Evolutionary conservation across 2,888 invertebrate genomes (phyloP), one percentile per base, ranked within the genome.

Genomic region (Caenorhabditis auriculariae): DNA sequence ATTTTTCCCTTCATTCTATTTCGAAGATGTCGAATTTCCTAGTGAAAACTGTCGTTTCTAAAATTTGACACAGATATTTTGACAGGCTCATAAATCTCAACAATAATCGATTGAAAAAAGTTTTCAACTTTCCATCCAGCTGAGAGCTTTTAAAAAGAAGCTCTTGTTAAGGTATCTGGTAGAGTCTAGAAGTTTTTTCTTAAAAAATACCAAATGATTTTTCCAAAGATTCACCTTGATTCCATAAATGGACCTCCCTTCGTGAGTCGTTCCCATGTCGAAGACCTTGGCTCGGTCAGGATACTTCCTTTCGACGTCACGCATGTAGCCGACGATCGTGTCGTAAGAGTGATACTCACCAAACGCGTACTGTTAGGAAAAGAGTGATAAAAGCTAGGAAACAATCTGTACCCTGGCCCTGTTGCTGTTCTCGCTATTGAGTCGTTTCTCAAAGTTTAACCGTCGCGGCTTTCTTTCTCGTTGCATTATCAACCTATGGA

Each of bases 301-400:
- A 56, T 80, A 80, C 32, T 55, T 57, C 35, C 54, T 42, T 49
- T 75, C 74, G 45, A 80, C 74, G n/a, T 78, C 78, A 37, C 70
- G 59, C 74, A 80, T 58, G 75, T 77, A 80, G 17, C 68, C 53
- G 24, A 71, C 56, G 29, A 80, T 80, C 27, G 66, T 67, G n/a
- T 67, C 66, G 55, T 80, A 80, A 24, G 72, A 67, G 45, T 76
- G 76, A 48, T 80, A 80, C 39, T 80, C 79, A 19, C 78, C 78
- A 60, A 66, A 69, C 17, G 45, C 51, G 44, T 67, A 74, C 67
- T 73, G 57, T 4, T 63, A 62, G 27, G 4, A 12, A 15, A 28
- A 7, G 17, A 26, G 1, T 21, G 26, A 9, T n/a, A 27, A n/a
- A 35, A 35, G 1, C 29, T 12, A 29, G 0, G 17, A 41, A 27